Conservation (phyloP, 2,797 vertebrate species). For the Centroberyx gerrardi region DNA sequence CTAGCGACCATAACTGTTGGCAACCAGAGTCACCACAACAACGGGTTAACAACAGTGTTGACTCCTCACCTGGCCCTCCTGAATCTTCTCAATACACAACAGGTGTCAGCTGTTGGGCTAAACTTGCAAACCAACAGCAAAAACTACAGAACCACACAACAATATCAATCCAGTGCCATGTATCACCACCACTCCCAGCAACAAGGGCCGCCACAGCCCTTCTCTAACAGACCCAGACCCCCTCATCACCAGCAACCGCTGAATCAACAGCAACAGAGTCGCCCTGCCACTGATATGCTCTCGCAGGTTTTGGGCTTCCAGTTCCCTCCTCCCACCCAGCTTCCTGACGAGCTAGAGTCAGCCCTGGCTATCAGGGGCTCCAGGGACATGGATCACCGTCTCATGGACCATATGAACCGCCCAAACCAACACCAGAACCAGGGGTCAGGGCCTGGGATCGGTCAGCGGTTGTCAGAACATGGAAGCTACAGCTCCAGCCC, state of each 20-base stretch:
- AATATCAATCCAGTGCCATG: constrained; percentile 76
- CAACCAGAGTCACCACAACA: constrained; percentile 63
- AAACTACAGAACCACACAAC: constrained; percentile 62
- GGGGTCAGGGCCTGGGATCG: constrained; percentile 81
- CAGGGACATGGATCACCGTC: constrained; percentile 78
- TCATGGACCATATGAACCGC: constrained; percentile 69
- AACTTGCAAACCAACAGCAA: constrained; percentile 82
- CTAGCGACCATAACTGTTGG: constrained; percentile 77
- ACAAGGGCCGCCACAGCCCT: constrained; percentile 66
- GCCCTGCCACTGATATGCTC: constrained; percentile 54
- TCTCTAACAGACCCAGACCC: constrained; percentile 61
- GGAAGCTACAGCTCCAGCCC: constrained; percentile 63
- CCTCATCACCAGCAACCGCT: constrained; percentile 61
- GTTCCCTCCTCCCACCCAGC: constrained; percentile 79
- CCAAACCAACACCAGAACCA: constrained; percentile 66
- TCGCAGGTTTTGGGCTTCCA: constrained; percentile 75
- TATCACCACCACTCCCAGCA: constrained; percentile 84
- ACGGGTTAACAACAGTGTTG: constrained; percentile 43
- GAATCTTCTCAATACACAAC: constrained; percentile 76
- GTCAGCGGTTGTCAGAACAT: constrained; percentile 82
- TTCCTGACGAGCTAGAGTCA: constrained; percentile 80
- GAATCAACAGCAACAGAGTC: constrained; percentile 65
- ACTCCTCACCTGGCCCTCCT: constrained; percentile 81
- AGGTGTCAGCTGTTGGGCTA: constrained; percentile 81
- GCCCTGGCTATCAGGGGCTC: constrained; percentile 74